Base-by-base conservation (phyloP, 2,797 vertebrate species). In the Masticophis lateralis region DNA sequence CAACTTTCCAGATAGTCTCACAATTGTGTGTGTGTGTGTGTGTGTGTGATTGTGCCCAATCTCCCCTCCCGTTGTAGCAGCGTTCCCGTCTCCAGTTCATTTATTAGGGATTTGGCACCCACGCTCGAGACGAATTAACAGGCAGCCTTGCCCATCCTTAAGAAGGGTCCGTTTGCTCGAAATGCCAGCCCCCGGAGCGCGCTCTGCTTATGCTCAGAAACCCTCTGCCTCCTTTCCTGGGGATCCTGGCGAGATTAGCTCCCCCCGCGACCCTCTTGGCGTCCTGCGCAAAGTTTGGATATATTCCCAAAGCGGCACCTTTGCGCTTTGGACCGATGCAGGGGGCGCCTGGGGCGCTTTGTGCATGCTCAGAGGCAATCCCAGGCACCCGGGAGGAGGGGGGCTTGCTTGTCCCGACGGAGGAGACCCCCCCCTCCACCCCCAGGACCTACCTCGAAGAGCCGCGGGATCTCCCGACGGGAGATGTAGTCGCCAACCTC, bases 371-470 rank as follows among this genome's bases (percentile, higher is more conserved):
- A 60, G 79, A 53, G 37, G 20, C 16, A 37, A 47, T 3, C 9
- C 20, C 20, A 28, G 37, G 20, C 37, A 1, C 8, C 74, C 74
- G 74, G 10, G 20, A 25, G 3, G 37, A 37, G 2, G 18, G 32
- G 37, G 37, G 20, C 37, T 83, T 0, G 74, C 4, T 83, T 47
- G 74, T 1, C 10, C 10, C 37, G 74, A 20, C 11, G n/a, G 43
- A 51, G 25, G 43, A 51, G 43, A 5, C 3, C 55, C 55, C 3
- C 5, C 18, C 37, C 37, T 37, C 37, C 12, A 0, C 1, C n/a
- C n/a, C 66, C 25, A 32, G 12, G 11, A 9, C 53, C 47, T 89
- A 96, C 95, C 94, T 95, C 94, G 86, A 96, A 95, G 1, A 96
- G 95, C 61, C 90, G 43, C 88, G 95, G 95, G 92, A 94, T 94